phyloP scores from a whole-genome alignment of 2,797 vertebrate species.

The Hypotaenidia philippensis region DNA sequence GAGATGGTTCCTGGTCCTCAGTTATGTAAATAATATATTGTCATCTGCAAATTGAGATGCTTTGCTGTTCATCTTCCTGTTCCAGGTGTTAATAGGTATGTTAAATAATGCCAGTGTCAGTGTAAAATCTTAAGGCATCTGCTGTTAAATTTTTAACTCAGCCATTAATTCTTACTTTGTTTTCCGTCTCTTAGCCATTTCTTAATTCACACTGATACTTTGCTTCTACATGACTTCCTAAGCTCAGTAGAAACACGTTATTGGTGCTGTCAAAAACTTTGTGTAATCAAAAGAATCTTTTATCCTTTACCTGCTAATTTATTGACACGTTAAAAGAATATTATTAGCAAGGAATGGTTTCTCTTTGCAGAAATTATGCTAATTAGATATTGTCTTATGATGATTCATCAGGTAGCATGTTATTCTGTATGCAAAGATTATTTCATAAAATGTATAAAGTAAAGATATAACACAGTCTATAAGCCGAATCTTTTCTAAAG shows the following conservation, averaged over 20 bases:
- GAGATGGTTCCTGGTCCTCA: not conserved
- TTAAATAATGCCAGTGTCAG: slow-evolving; percentile 47
- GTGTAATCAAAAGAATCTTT: not conserved
- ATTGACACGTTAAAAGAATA: not conserved
- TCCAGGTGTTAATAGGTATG: slow-evolving; percentile 24
- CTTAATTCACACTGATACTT: slow-evolving; percentile 2
- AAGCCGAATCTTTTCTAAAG: not conserved
- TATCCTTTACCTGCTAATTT: slow-evolving; percentile 6
- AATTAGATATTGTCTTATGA: not conserved
- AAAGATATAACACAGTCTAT: not conserved
- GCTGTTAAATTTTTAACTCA: slow-evolving; percentile 54
- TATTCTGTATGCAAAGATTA: not conserved
- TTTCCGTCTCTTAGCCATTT: slow-evolving; percentile 11
- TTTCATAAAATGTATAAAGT: not conserved
- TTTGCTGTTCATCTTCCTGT: slow-evolving; percentile 5
- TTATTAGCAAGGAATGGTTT: not conserved
- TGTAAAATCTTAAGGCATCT: slow-evolving; percentile 10
- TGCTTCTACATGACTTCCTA: not conserved
- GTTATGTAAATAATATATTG: slow-evolving; percentile 30
- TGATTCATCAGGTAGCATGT: not conserved
- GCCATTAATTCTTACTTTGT: slow-evolving; percentile 31
- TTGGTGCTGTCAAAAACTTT: slow-evolving; percentile 2
- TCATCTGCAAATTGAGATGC: not conserved
- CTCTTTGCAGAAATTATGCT: not conserved
- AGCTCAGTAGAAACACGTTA: not conserved